Evolutionary conservation across 2,113 vertebrate species (phyloP).

Genomic region (Crotalus horridus): DNA sequence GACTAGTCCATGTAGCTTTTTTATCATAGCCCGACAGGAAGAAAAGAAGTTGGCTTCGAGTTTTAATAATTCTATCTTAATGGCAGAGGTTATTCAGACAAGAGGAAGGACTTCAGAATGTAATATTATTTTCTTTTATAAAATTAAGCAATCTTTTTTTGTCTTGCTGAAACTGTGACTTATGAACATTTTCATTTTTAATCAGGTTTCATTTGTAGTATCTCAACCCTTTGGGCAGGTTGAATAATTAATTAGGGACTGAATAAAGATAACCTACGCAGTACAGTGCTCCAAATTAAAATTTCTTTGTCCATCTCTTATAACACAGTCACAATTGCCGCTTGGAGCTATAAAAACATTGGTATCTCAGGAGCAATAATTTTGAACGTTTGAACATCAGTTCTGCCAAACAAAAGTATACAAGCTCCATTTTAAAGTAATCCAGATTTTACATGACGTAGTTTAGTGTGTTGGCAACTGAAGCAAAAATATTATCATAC

Average conservation of each 20-base stretch:
- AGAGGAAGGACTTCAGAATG: background rate
- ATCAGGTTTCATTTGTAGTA: slow-evolving; percentile 16
- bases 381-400: background rate
- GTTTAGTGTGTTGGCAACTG: background rate
- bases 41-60: background rate
- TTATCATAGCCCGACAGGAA: background rate
- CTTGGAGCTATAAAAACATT: background rate
- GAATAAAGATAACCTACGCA: background rate
- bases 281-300: background rate
- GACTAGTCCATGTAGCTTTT: background rate
- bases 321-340: background rate
- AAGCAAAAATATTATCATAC: background rate
- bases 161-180: slow-evolving; percentile 8
- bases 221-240: background rate
- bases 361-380: background rate
- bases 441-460: background rate
- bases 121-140: background rate
- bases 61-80: background rate
- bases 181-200: slow-evolving; percentile 26
- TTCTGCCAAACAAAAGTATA: background rate
- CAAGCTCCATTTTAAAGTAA: background rate
- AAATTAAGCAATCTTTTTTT: background rate
- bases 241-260: slow-evolving; percentile 42
- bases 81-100: background rate
- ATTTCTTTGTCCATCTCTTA: slow-evolving; percentile 4